phyloP scores from a whole-genome alignment of 2,113 vertebrate species.

The Muntiacus muntjak region DNA sequence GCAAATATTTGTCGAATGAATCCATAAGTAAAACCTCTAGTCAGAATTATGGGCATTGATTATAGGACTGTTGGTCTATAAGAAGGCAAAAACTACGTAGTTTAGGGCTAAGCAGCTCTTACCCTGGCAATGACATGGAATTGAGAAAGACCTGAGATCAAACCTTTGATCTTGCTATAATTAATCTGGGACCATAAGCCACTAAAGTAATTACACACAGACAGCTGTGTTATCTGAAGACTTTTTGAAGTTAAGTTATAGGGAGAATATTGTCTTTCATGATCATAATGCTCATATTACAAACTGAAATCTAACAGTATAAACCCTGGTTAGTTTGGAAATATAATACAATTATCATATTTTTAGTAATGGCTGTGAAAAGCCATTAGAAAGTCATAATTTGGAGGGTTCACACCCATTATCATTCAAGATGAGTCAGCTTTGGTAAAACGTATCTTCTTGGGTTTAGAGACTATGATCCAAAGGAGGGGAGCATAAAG shows the following conservation, averaged over 20 bases:
- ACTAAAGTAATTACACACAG: neutral
- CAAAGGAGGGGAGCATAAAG: neutral
- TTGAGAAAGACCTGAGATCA: neutral
- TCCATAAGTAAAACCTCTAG: neutral
- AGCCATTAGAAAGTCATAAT: neutral
- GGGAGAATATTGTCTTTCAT: neutral
- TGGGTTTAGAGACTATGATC: neutral
- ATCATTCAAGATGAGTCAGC: neutral
- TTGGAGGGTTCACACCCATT: neutral
- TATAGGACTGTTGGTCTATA: neutral
- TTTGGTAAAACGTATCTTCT: constrained; percentile 11
- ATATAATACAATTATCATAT: neutral
- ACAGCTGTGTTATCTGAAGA: neutral
- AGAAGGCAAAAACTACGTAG: neutral
- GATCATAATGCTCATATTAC: neutral
- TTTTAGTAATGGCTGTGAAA: constrained; percentile 10
- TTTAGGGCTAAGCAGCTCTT: neutral
- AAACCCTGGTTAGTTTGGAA: neutral
- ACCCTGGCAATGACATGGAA: neutral
- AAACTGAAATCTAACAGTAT: constrained; percentile 20
- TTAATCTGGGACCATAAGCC: neutral
- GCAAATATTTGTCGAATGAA: constrained; percentile 40
- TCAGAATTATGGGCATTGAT: neutral
- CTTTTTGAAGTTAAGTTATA: neutral
- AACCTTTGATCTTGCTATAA: neutral